Evolutionary conservation across 2,113 vertebrate species (phyloP).

Genomic region (Oreochromis niloticus): DNA sequence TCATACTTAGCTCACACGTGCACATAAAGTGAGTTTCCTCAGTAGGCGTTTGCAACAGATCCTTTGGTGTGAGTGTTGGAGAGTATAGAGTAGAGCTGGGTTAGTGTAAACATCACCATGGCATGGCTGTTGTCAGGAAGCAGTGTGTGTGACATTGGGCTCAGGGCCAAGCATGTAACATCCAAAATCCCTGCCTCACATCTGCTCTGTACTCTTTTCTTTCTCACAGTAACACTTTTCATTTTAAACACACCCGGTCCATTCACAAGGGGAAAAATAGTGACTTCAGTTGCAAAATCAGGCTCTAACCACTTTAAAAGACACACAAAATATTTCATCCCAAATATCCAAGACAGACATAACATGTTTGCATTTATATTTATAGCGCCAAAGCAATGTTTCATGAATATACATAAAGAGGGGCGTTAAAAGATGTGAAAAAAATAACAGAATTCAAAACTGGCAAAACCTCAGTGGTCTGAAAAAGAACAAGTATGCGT

Average conservation of each 20-base stretch:
- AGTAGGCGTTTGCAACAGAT: conserved; percentile 6
- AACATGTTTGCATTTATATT: background rate
- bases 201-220: conserved; percentile 37
- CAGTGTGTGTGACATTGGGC: conserved; percentile 67
- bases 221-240: conserved; percentile 37
- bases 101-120: conserved; percentile 65
- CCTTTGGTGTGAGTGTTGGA: conserved; percentile 12
- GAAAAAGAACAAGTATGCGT: background rate
- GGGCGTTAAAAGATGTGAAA: background rate
- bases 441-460: background rate
- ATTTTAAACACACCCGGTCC: conserved; percentile 10
- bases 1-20: background rate
- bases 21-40: conserved; percentile 6
- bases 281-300: background rate
- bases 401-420: background rate
- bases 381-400: background rate
- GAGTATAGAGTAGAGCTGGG: conserved; percentile 21
- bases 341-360: background rate
- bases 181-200: conserved; percentile 48
- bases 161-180: conserved; percentile 52
- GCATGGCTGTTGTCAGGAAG: conserved; percentile 71
- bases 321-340: background rate
- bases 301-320: background rate
- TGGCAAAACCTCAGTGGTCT: background rate
- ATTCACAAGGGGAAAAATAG: background rate